Percentiles rank a stretch among this genome's conserved stretches.
phyloP scores from a whole-genome alignment of 1,140 invertebrate species.

The Drosophila nasuta region DNA sequence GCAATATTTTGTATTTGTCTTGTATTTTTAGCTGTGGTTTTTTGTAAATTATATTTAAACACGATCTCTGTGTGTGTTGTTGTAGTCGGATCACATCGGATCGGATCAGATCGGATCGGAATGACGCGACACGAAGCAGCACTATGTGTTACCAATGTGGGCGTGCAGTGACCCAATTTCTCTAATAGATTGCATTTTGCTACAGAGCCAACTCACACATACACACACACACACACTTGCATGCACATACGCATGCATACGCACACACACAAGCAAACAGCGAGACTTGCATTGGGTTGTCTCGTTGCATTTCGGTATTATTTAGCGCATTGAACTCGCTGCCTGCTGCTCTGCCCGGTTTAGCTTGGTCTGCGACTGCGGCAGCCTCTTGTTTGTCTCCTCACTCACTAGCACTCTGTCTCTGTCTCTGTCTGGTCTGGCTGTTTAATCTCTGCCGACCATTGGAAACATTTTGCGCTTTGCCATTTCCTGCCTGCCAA shows the following conservation, averaged over 20 bases:
- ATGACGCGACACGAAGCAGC: conserved; percentile 11
- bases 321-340: conserved; percentile 75
- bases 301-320: conserved; percentile 45
- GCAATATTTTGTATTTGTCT: conserved; percentile 62
- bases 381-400: conserved; percentile 7
- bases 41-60: conserved; percentile 82
- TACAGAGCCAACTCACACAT: conserved; percentile 22
- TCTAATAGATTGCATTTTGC: conserved; percentile 81
- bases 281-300: conserved; percentile 28
- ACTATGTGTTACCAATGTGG: conserved; percentile 71
- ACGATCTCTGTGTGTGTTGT: conserved; percentile 28
- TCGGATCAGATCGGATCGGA: conserved; percentile 32
- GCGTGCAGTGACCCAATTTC: conserved; percentile 80
- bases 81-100: conserved; percentile 40
- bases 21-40: conserved; percentile 76
- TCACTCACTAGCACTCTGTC: neutral
- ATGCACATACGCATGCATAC: conserved; percentile 2
- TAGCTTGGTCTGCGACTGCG: neutral
- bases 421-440: conserved; percentile 15
- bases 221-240: conserved; percentile 28
- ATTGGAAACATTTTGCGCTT: conserved; percentile 37
- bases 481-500: conserved; percentile 50
- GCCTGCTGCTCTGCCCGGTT: conserved; percentile 20
- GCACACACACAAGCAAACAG: conserved; percentile 10
- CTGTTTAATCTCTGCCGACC: conserved; percentile 25